Evolutionary conservation across 2,113 vertebrate genomes (phyloP), one percentile per base, ranked within the genome.

Genomic region (Mesitornis unicolor): DNA sequence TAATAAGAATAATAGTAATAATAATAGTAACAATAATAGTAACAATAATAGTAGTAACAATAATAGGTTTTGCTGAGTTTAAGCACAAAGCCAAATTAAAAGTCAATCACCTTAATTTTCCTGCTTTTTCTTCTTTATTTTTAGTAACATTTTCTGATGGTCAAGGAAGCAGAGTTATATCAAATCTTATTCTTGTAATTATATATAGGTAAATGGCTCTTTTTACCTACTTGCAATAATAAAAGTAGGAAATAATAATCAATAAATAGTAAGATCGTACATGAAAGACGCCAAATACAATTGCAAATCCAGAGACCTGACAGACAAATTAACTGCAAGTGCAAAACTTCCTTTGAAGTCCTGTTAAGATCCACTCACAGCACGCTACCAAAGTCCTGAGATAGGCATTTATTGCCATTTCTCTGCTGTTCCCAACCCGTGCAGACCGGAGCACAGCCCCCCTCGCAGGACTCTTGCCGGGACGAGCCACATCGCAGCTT

Each of bases 381-480:
- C 17, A 31, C 0, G 26, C 61, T 65, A 29, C 28, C 12, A 1
- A 51, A 20, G 29, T 25, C 64, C 73, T 43, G 48, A 53, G 69
- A 79, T 8, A 8, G 0, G 28, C 4, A 8, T 38, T 33, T 21
- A 22, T 70, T 56, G 31, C 54, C 11, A 10, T 28, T 73, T 56
- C 38, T 51, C 19, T 16, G 51, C 22, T 40, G 36, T 28, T 69
- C 48, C 4, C 25, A 42, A 1, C 10, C 79, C 7, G 19, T 4
- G 9, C 40, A 3, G 10, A 25, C 7, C 50, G 26, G 22, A 14
- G 60, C 69, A 24, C 29, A 17, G 29, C 64, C 53, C 16, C 5
- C 0, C 29, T 25, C 57, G 0, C 14, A 13, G 8, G 16, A 8
- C 26, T 4, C 6, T 0, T 1, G 12, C 42, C 50, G 7, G 70